phyloP scores from a whole-genome alignment of 2,888 invertebrate genomes.

The Mythimna ferrago region DNA sequence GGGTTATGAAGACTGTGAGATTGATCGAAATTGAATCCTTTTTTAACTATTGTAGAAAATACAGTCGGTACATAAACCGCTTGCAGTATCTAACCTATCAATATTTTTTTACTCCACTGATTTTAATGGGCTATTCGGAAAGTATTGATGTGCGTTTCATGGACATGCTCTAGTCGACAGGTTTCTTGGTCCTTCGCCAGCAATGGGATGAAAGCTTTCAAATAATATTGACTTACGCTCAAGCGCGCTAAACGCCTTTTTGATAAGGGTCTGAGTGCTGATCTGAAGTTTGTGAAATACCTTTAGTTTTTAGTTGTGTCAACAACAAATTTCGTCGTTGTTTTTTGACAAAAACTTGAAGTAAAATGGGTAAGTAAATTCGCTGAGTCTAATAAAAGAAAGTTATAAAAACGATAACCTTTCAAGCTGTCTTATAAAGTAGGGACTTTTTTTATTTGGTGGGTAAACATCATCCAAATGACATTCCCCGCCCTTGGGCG shows the following conservation, averaged over 20 bases:
- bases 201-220: constrained; percentile 23
- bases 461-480: too few relatives aligned
- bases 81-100: not conserved
- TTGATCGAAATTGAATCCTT: not conserved
- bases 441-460: not conserved
- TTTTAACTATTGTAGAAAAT: constrained; percentile 10
- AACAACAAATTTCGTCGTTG: constrained; percentile 4
- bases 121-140: constrained; percentile 28
- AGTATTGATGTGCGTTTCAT: constrained; percentile 19
- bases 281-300: not conserved
- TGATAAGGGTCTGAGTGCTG: constrained; percentile 35
- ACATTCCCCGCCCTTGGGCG: too few relatives aligned
- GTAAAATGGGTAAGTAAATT: not conserved
- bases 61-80: constrained; percentile 12
- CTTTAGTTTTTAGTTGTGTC: constrained; percentile 20
- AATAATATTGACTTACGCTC: constrained; percentile 30
- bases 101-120: constrained; percentile 31
- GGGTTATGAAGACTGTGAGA: not conserved
- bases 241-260: constrained; percentile 21
- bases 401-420: not conserved
- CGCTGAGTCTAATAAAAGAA: not conserved
- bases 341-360: not conserved
- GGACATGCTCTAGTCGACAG: constrained; percentile 4
- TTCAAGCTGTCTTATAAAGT: not conserved
- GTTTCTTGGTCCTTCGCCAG: constrained; percentile 23